Conservation (phyloP, 2,888 invertebrate species). For the Cancer borealis region DNA sequence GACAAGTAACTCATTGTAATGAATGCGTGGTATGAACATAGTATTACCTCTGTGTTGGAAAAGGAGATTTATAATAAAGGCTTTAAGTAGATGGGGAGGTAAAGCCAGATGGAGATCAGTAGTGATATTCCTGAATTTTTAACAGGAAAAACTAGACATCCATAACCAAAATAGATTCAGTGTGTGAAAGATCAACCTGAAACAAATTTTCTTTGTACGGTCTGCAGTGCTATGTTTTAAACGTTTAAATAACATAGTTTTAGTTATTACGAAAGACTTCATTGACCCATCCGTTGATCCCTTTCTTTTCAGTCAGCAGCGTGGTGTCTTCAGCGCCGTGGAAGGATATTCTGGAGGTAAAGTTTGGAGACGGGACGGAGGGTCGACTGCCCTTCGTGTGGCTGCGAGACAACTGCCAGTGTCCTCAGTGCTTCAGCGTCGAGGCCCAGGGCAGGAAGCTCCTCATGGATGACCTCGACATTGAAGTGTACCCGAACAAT, state of each 20-base stretch:
- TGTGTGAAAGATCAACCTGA: too few relatives aligned
- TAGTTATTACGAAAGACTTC: neutral
- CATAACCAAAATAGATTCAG: neutral
- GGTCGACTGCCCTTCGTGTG: conserved; percentile 83
- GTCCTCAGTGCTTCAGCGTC: conserved; percentile 84
- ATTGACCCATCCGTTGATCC: neutral
- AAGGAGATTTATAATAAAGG: neutral
- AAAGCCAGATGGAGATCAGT: neutral
- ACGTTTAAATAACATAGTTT: neutral
- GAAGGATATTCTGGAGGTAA: neutral
- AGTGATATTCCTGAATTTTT: neutral
- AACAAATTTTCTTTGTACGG: too few relatives aligned
- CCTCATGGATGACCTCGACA: conserved; percentile 84
- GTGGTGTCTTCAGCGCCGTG: neutral
- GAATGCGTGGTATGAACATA: neutral
- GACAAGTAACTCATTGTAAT: neutral
- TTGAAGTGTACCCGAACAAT: conserved; percentile 81
- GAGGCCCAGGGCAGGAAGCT: conserved; percentile 84
- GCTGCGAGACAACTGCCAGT: conserved; percentile 88
- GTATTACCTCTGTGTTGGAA: neutral
- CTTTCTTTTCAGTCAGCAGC: neutral
- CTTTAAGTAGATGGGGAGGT: neutral
- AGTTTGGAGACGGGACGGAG: conserved; percentile 57
- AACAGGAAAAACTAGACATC: neutral
- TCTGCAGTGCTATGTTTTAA: too few relatives aligned